Percentiles rank a stretch among this genome's conserved stretches.
phyloP scores from a whole-genome alignment of 2,113 vertebrate genomes.

The Anguilla rostrata region DNA sequence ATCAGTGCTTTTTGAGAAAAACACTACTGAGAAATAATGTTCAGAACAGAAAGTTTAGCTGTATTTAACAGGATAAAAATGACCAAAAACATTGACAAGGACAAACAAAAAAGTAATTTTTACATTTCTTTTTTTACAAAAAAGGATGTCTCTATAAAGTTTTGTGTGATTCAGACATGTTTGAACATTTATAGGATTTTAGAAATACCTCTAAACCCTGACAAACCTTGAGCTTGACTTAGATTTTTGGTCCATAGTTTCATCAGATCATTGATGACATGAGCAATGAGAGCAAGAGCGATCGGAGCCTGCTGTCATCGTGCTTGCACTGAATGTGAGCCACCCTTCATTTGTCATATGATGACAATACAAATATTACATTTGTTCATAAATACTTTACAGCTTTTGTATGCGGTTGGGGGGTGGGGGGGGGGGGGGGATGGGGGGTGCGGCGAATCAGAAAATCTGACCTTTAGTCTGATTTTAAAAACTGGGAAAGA shows the following conservation, averaged over 20 bases:
- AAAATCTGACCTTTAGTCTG: background rate
- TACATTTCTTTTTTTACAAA: too few relatives aligned
- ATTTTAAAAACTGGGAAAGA: background rate
- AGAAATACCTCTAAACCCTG: background rate
- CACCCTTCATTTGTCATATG: background rate
- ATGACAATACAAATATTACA: background rate
- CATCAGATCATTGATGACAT: background rate
- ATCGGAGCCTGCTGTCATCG: background rate
- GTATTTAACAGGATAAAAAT: too few relatives aligned
- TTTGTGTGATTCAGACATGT: background rate
- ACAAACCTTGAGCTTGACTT: background rate
- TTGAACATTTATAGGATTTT: background rate
- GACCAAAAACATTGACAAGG: too few relatives aligned
- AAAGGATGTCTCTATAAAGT: background rate
- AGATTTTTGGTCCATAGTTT: background rate
- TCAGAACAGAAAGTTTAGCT: too few relatives aligned
- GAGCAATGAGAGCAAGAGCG: background rate
- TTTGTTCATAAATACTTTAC: slow-evolving; percentile 3
- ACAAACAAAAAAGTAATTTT: too few relatives aligned
- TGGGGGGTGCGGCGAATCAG: background rate
- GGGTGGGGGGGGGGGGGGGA: background rate
- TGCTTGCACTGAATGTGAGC: background rate
- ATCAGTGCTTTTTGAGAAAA: background rate
- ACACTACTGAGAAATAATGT: too few relatives aligned
- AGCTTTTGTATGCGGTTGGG: background rate